Conservation (phyloP, 1,140 invertebrate species). For the Drosophila nebulosa region DNA sequence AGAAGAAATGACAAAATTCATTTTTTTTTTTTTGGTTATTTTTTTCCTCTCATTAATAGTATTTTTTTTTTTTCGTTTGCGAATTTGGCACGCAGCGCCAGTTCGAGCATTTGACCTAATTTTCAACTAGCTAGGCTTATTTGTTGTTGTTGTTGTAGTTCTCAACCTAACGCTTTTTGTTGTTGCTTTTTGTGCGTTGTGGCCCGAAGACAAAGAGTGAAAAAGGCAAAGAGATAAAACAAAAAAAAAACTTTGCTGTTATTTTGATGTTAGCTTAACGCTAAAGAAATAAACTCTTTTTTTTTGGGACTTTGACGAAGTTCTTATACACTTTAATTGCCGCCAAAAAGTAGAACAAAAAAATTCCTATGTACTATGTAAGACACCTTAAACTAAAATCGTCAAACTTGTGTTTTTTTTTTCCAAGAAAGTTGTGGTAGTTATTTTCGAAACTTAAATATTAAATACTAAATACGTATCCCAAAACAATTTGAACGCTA, state of each 20-base stretch:
- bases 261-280: background rate
- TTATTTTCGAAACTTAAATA: too few relatives aligned
- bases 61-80: slow-evolving; percentile 48
- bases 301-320: too few relatives aligned
- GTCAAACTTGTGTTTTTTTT: too few relatives aligned
- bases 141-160: slow-evolving; percentile 17
- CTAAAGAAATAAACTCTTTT: background rate
- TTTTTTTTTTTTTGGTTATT: background rate
- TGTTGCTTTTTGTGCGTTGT: slow-evolving; percentile 37
- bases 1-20: background rate
- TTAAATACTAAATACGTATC: too few relatives aligned
- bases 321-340: too few relatives aligned
- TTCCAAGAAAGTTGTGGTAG: too few relatives aligned
- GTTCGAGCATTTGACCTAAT: slow-evolving; percentile 70
- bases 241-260: background rate
- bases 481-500: too few relatives aligned
- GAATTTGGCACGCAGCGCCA: slow-evolving; percentile 67
- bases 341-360: too few relatives aligned
- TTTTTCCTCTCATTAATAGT: background rate
- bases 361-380: too few relatives aligned
- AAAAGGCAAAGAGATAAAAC: background rate
- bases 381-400: too few relatives aligned
- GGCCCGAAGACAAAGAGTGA: slow-evolving; percentile 19
- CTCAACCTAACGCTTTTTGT: slow-evolving; percentile 48
- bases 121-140: slow-evolving; percentile 25